phyloP scores from a whole-genome alignment of 1,140 invertebrate genomes.

The Cherax destructor region DNA sequence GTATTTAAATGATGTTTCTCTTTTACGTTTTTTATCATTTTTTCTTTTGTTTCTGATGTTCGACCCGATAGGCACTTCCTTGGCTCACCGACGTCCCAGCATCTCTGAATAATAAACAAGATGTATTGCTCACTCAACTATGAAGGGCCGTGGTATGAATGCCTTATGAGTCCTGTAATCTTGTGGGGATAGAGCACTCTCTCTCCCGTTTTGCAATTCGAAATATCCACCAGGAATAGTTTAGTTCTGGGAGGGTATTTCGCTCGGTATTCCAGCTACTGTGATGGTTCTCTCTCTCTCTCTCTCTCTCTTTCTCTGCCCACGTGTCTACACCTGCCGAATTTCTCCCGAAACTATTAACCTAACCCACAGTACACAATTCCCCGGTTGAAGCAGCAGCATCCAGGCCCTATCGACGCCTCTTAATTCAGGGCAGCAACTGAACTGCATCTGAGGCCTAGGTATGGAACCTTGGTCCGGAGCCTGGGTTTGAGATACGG shows the following conservation, averaged over 20 bases:
- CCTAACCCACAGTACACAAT: too few species aligned
- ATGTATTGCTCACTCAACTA: constrained; percentile 12
- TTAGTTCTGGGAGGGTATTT: not conserved
- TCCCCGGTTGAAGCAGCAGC: too few species aligned
- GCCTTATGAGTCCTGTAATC: not conserved
- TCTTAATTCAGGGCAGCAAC: too few species aligned
- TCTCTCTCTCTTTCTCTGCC: not conserved
- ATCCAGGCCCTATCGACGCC: too few species aligned
- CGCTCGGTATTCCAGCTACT: not conserved
- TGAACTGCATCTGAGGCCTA: too few species aligned
- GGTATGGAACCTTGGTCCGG: too few species aligned
- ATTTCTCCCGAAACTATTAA: too few species aligned
- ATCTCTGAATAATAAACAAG: not conserved
- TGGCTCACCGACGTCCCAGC: not conserved
- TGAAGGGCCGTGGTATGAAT: not conserved
- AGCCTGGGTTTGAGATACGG: too few species aligned
- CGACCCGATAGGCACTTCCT: not conserved
- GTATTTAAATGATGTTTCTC: too few species aligned
- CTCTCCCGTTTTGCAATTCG: not conserved
- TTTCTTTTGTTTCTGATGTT: not conserved
- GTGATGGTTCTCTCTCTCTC: not conserved
- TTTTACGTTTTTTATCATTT: too few species aligned
- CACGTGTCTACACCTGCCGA: too few species aligned
- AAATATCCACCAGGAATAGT: not conserved
- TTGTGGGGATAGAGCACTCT: not conserved